Percentiles rank a stretch among this genome's conserved stretches.
Conservation (phyloP, 2,113 vertebrate species). For the Upupa epops region DNA sequence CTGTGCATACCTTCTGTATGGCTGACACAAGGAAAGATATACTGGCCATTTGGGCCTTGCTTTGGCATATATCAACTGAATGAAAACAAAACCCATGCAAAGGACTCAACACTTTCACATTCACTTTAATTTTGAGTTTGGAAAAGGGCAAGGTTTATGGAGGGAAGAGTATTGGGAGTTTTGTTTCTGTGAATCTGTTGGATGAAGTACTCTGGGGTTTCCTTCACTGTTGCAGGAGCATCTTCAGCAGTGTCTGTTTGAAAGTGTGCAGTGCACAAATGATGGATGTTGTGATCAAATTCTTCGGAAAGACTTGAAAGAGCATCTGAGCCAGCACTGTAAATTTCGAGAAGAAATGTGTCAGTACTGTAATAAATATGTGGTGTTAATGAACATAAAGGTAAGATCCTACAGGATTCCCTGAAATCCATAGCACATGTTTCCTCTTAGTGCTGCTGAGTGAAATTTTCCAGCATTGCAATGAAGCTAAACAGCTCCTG, state of each 20-base stretch:
- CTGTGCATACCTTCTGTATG: neutral
- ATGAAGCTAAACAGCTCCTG: neutral
- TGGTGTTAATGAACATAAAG: conserved; percentile 72
- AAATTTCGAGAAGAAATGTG: conserved; percentile 79
- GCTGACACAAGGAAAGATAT: neutral
- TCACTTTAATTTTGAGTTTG: neutral
- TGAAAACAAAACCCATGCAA: neutral
- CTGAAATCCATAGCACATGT: neutral
- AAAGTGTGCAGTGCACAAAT: conserved; percentile 73
- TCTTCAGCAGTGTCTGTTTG: conserved; percentile 80
- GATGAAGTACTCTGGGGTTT: neutral
- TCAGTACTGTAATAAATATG: conserved; percentile 74
- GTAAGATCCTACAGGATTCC: conserved; percentile 58
- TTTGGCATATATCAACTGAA: neutral
- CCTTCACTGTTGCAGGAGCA: conserved; percentile 76
- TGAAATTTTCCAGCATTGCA: neutral
- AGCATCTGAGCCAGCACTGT: conserved; percentile 75
- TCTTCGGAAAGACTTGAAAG: conserved; percentile 76
- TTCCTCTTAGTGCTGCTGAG: neutral
- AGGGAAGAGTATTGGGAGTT: neutral
- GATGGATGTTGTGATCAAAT: conserved; percentile 76
- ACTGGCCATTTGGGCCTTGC: neutral
- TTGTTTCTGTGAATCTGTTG: neutral
- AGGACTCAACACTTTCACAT: neutral
- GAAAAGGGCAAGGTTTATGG: neutral